Evolutionary conservation across 2,888 invertebrate genomes (phyloP).

Genomic region (Eurois occulta): DNA sequence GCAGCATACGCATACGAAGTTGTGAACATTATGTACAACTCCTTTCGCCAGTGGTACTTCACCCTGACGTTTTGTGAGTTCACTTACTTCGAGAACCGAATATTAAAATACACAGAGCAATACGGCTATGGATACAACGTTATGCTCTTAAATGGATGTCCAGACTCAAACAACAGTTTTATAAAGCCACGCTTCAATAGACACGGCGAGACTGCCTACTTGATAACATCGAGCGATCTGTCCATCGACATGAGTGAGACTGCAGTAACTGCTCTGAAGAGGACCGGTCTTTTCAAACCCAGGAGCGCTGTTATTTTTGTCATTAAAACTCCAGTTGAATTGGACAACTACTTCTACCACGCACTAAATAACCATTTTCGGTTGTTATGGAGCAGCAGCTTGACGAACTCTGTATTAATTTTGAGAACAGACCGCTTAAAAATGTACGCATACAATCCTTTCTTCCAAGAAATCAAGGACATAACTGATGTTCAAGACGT

Average conservation of each 20-base stretch:
- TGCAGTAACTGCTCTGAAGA: conserved; percentile 78
- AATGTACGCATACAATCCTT: conserved; percentile 89
- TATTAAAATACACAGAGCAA: conserved; percentile 84
- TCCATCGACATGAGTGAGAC: conserved; percentile 80
- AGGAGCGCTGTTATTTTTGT: conserved; percentile 85
- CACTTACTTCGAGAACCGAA: conserved; percentile 86
- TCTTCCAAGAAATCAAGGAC: conserved; percentile 82
- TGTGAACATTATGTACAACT: conserved; percentile 83
- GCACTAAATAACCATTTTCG: conserved; percentile 86
- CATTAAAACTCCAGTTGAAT: conserved; percentile 76
- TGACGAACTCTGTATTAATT: conserved; percentile 88
- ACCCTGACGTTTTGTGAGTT: conserved; percentile 87
- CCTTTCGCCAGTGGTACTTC: conserved; percentile 86
- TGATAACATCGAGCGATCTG: conserved; percentile 81
- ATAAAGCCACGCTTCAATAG: conserved; percentile 83
- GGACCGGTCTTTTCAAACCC: conserved; percentile 85
- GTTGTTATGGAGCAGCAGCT: conserved; percentile 87
- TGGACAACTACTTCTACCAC: conserved; percentile 81
- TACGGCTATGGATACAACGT: conserved; percentile 84
- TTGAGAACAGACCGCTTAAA: conserved; percentile 79
- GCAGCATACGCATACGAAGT: conserved; percentile 81
- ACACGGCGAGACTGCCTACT: conserved; percentile 84
- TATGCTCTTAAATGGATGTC: conserved; percentile 84
- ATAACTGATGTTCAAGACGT: conserved; percentile 83
- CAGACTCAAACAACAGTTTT: conserved; percentile 75